phyloP scores from a whole-genome alignment of 2,888 invertebrate species.

The Philhelius pedissequus region DNA sequence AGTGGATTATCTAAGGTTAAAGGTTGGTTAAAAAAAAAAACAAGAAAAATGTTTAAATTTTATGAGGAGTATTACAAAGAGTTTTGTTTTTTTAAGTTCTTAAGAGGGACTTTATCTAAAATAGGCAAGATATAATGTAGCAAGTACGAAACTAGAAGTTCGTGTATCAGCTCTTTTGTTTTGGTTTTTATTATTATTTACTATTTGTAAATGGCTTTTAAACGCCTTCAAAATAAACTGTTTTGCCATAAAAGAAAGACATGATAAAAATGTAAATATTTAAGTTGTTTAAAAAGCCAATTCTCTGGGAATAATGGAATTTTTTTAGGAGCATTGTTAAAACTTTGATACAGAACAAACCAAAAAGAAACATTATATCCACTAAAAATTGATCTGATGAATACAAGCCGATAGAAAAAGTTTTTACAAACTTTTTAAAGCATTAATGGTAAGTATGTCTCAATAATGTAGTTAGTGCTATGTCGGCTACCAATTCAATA shows the following conservation, averaged over 20 bases:
- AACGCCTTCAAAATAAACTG: not conserved
- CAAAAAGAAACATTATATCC: no score
- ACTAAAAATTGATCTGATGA: no score
- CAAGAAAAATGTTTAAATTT: not conserved
- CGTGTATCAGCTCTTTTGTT: slow-evolving; percentile 18
- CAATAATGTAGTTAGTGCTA: no score
- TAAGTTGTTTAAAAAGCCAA: not conserved
- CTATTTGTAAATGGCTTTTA: not conserved
- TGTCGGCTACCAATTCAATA: no score
- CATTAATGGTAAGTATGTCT: no score
- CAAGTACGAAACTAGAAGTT: not conserved
- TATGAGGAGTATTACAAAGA: not conserved
- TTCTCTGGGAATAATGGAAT: no score
- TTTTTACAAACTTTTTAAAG: no score
- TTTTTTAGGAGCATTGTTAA: no score
- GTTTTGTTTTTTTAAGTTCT: not conserved
- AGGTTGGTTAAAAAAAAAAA: not conserved
- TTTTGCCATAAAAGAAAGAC: not conserved
- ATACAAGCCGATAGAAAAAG: no score
- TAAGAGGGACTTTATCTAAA: not conserved
- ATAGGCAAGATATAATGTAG: not conserved
- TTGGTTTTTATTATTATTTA: not conserved
- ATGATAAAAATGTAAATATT: not conserved
- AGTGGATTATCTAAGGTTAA: not conserved
- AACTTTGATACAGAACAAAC: no score